Evolutionary conservation across 2,113 vertebrate genomes (phyloP), one percentile per base, ranked within the genome.

Genomic region (Bambusicola thoracicus): DNA sequence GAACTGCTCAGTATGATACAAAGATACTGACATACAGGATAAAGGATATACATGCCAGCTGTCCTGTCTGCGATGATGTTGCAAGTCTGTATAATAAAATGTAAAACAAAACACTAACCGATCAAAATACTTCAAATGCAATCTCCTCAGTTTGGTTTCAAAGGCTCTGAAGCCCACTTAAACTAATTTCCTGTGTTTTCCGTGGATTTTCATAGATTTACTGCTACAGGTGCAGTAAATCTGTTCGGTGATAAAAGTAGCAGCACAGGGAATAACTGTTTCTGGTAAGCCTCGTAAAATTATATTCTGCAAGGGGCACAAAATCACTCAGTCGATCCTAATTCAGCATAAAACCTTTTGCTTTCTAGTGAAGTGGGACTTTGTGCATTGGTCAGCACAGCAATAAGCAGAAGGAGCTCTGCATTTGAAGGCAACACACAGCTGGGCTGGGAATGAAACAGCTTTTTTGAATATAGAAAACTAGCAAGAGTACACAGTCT

Each of bases 261-360:
- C 46, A 75, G 81, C 38, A 79, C 25, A 83, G 55, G 74, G 83
- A 74, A 90, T 94, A 95, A 89, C 76, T 66, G 69, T 61, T 94
- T 95, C 87, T 89, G 76, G 87, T 95, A 96, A 94, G 78, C 40
- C 65, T 95, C 36, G 48, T 91, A 92, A 96, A 94, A 75, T 63
- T 7, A 75, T 74, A 95, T 74, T 92, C 83, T 95, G 34, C 55
- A 85, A 92, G 93, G 90, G 27, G 55, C 36, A 55, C 70, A 93
- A 83, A 86, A 66, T 61, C 18, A 21, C 55, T 86, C 59, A 87
- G 63, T 56, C 87, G 14, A 51, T 89, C 41, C 32, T 89, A 79
- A 87, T 92, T 91, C 58, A 90, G 77, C 84, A 87, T 66, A 51
- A 93, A 87, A 36, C 24, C 61, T 46, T 92, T 87, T 89, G 62